Base-by-base conservation (phyloP, 2,888 invertebrate species). In the Nephrotoma guestfalica region DNA sequence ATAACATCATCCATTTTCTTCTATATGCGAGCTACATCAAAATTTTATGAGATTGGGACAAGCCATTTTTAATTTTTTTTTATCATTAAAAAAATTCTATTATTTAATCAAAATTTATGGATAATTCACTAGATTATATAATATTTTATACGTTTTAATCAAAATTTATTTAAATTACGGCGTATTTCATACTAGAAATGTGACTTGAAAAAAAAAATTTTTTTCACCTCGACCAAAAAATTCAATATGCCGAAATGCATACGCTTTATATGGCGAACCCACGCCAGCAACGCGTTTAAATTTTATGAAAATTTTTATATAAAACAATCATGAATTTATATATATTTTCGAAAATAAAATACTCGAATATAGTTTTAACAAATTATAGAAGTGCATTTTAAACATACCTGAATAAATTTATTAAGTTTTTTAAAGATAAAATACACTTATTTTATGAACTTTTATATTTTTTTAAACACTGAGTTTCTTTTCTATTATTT, bases 271-370 rank as follows among this genome's bases (percentile, higher is more conserved):
- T 86, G 86, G 86, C 71, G 86, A 87, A 88, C 89, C 89, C 89
- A 89, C 89, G 89, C 88, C 88, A 88, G 89, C 89, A 89, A 90
- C 89, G 90, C 90, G 89, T 90, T 90, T 88, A 89, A 87, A 87
- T 88, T 89, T 89, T 89, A 86, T 88, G 88, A 88, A 89, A 89
- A 89, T 90, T 90, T 90, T n/a, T n/a, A n/a, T n/a, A n/a, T n/a
- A n/a, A n/a, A n/a, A n/a, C n/a, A n/a, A n/a, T n/a, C n/a, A n/a
- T n/a, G n/a, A n/a, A n/a, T n/a, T n/a, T n/a, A n/a, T n/a, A n/a
- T n/a, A n/a, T n/a, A n/a, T n/a, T n/a, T n/a, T n/a, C n/a, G n/a
- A n/a, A n/a, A n/a, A n/a, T n/a, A n/a, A n/a, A n/a, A n/a, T n/a
- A n/a, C n/a, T n/a, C n/a, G n/a, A n/a, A n/a, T n/a, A n/a, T n/a